phyloP scores from a whole-genome alignment of 53 echinoderm and acorn worm species.

The Arbacia lixula region DNA sequence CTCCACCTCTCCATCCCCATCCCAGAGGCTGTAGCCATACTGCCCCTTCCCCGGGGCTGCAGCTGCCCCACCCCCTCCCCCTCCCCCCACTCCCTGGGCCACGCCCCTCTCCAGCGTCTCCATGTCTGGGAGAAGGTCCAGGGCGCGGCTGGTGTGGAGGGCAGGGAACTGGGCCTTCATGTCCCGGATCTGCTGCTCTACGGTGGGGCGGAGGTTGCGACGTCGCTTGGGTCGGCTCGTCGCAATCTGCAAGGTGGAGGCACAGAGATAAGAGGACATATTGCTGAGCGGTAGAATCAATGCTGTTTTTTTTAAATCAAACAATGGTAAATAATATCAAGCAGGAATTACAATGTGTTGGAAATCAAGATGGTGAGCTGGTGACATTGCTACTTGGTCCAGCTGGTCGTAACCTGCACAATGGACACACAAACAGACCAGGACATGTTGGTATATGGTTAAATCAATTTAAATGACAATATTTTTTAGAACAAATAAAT shows the following conservation, averaged over 20 bases:
- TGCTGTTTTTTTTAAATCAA: too few species aligned
- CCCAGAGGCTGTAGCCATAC: constrained; percentile 8
- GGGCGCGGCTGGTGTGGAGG: constrained; percentile 74
- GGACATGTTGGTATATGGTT: too few species aligned
- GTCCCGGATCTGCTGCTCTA: constrained; percentile 85
- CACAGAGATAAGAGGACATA: background rate
- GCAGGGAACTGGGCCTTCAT: constrained; percentile 83
- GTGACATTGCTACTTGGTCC: too few species aligned
- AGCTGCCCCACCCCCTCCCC: constrained; percentile 54
- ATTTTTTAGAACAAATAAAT: too few species aligned
- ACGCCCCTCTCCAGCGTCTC: constrained; percentile 66
- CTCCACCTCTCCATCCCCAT: constrained; percentile 8
- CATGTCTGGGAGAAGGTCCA: constrained; percentile 87
- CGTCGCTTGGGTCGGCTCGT: constrained; percentile 90
- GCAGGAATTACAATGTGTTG: too few species aligned
- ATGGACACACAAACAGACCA: too few species aligned
- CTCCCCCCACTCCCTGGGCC: constrained; percentile 69
- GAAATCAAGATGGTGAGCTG: too few species aligned
- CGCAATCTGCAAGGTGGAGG: constrained; percentile 75
- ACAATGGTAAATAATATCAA: too few species aligned
- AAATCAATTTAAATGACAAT: too few species aligned
- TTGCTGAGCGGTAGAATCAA: too few species aligned
- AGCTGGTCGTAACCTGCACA: too few species aligned
- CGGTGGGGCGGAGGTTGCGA: constrained; percentile 71
- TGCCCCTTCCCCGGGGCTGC: constrained; percentile 40